phyloP scores from a whole-genome alignment of 2,797 vertebrate species.

The Betta splendens region DNA sequence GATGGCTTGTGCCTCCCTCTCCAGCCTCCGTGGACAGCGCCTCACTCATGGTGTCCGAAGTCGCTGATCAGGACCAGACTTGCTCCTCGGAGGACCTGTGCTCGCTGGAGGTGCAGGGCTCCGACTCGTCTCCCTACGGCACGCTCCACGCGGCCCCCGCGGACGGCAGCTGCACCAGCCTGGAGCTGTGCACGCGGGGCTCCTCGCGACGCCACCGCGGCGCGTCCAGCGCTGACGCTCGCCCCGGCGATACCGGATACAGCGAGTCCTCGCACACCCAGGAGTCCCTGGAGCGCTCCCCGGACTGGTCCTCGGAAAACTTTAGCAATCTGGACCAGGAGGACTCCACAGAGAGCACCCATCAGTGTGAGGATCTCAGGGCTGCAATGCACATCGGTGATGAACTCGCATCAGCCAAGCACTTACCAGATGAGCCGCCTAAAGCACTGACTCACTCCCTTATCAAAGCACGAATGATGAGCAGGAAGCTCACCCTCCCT shows the following conservation, averaged over 20 bases:
- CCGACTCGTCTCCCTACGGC: conserved; percentile 83
- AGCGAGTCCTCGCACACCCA: conserved; percentile 79
- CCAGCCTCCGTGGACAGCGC: conserved; percentile 86
- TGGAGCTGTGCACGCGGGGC: conserved; percentile 76
- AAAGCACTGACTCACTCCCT: conserved; percentile 63
- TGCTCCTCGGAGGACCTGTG: conserved; percentile 88
- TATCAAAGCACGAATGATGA: conserved; percentile 76
- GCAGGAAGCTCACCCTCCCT: conserved; percentile 77
- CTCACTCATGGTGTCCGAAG: conserved; percentile 85
- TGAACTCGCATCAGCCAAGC: conserved; percentile 78
- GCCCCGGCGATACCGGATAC: conserved; percentile 64
- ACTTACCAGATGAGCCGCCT: conserved; percentile 73
- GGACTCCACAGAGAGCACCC: conserved; percentile 63
- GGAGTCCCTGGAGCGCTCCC: conserved; percentile 77
- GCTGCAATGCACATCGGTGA: conserved; percentile 70
- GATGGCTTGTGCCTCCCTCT: conserved; percentile 7
- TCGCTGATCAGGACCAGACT: conserved; percentile 81
- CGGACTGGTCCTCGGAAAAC: conserved; percentile 84
- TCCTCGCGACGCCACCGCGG: conserved; percentile 59
- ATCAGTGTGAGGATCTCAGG: conserved; percentile 66
- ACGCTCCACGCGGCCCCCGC: conserved; percentile 69
- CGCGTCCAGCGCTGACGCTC: conserved; percentile 55
- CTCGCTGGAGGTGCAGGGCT: conserved; percentile 88
- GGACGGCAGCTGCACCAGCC: conserved; percentile 80
- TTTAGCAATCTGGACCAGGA: conserved; percentile 76